Conservation (phyloP, 1,140 invertebrate species). For the Berghia stephanieae region DNA sequence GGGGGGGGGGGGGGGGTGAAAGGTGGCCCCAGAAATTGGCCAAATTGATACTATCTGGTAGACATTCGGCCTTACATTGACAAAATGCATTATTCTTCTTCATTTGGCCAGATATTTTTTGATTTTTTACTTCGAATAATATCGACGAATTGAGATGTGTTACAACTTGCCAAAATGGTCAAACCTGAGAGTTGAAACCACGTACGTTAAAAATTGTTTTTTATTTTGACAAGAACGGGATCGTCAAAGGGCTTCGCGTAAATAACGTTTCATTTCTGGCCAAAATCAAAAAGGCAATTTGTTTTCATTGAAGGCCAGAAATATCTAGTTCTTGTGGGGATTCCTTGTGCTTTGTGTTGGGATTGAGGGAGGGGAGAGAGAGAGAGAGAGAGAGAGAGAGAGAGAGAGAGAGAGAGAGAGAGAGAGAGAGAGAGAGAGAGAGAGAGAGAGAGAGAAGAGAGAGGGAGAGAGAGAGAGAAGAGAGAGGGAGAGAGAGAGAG, state of each 20-base stretch:
- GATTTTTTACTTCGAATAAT: no score
- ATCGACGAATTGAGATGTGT: no score
- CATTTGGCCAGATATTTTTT: no score
- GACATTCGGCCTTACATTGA: no score
- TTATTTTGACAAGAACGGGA: neutral
- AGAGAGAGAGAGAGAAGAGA: neutral
- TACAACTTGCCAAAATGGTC: no score
- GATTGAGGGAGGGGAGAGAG: neutral
- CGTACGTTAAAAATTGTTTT: conserved; percentile 3
- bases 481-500: neutral
- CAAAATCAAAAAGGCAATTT: no score
- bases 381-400: no score
- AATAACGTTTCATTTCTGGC: no score
- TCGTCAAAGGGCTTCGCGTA: neutral
- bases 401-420: conserved; percentile 10
- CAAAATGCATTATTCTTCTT: no score
- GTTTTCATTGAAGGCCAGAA: neutral
- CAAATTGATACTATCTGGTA: no score
- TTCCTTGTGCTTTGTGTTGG: neutral
- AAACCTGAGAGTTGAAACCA: neutral
- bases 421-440: conserved; percentile 1
- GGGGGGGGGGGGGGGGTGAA: no score
- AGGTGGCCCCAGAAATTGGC: no score
- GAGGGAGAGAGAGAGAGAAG: conserved; percentile 5
- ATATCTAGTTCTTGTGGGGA: neutral